phyloP scores from a whole-genome alignment of 2,113 vertebrate genomes.

The Oreochromis spilurus region DNA sequence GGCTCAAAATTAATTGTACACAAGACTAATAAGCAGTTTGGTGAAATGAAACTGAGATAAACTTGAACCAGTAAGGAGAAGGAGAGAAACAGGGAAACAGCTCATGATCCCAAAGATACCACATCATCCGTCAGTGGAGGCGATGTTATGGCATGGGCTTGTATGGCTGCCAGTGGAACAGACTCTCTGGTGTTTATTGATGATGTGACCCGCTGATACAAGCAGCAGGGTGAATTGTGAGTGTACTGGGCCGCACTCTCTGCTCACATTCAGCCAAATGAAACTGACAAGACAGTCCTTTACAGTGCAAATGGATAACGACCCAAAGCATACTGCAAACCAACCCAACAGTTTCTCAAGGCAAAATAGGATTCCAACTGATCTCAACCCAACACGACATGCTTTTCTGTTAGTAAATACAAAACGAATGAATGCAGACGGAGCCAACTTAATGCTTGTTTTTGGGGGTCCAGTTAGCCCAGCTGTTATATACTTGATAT shows the following conservation, averaged over 20 bases:
- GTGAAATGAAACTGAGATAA: neutral
- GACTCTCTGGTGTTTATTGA: neutral
- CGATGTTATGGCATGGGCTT: neutral
- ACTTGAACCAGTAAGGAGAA: neutral
- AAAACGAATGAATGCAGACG: neutral
- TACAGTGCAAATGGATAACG: neutral
- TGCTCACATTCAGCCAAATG: neutral
- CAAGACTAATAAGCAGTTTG: neutral
- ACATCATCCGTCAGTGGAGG: neutral
- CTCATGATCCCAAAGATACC: neutral
- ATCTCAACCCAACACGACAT: neutral
- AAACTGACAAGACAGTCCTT: neutral
- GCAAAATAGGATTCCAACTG: neutral
- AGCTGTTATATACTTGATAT: neutral
- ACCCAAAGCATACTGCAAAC: neutral
- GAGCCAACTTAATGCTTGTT: neutral
- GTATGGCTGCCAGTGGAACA: neutral
- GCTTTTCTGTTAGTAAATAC: accelerated
- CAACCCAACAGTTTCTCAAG: neutral
- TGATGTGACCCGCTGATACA: accelerated
- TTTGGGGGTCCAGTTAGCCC: neutral
- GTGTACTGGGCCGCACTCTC: accelerated
- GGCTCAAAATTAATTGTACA: neutral
- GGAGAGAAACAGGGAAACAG: neutral
- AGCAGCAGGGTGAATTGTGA: neutral